Evolutionary conservation across 2,113 vertebrate species (phyloP).

Genomic region (Empidonax traillii): DNA sequence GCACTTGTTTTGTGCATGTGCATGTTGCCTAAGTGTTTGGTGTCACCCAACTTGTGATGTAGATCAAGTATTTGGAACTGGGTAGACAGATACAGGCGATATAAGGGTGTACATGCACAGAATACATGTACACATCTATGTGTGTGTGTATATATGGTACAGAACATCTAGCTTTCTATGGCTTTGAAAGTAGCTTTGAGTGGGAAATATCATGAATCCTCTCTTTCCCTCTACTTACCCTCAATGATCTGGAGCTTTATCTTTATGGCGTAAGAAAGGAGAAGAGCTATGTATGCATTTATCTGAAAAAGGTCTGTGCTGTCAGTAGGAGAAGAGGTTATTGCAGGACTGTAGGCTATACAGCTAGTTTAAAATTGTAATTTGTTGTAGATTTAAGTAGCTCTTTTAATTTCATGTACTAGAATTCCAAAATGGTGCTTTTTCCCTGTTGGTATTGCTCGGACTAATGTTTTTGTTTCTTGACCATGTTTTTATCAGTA

Average conservation of each 20-base stretch:
- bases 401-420: background rate
- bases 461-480: background rate
- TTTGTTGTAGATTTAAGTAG: background rate
- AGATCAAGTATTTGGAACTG: background rate
- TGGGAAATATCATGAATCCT: background rate
- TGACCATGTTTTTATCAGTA: background rate
- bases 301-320: background rate
- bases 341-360: background rate
- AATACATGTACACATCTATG: accelerated
- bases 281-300: background rate
- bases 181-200: background rate
- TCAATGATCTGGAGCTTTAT: background rate
- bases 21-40: accelerated
- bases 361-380: background rate
- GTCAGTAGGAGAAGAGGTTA: background rate
- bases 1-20: accelerated
- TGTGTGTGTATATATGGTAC: too few relatives aligned
- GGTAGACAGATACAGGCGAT: background rate
- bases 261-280: background rate
- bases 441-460: background rate
- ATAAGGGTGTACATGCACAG: background rate
- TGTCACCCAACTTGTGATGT: background rate
- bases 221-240: background rate
- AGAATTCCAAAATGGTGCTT: background rate
- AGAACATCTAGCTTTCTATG: background rate